Evolutionary conservation across 1,140 invertebrate genomes (phyloP).

Genomic region (Mizuhopecten yessoensis): DNA sequence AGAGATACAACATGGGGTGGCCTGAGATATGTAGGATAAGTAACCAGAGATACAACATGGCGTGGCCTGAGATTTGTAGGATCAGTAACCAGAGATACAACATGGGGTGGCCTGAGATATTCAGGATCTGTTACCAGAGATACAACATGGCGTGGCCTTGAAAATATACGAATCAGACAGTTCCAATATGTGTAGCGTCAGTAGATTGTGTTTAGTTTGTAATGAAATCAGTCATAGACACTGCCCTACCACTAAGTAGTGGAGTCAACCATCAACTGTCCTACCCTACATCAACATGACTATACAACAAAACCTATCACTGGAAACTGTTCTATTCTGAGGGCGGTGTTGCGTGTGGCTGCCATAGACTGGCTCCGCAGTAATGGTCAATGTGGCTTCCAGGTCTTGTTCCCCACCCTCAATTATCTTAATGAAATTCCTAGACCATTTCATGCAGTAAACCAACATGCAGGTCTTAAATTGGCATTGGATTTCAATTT

Average conservation of each 20-base stretch:
- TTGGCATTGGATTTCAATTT: not conserved
- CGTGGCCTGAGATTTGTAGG: too few relatives aligned
- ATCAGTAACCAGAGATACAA: too few relatives aligned
- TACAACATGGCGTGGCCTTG: too few relatives aligned
- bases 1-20: too few relatives aligned
- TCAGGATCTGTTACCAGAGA: too few relatives aligned
- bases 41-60: too few relatives aligned
- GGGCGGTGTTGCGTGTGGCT: not conserved
- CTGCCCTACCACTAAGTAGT: not conserved
- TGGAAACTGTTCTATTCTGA: not conserved
- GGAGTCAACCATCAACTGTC: not conserved
- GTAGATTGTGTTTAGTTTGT: not conserved
- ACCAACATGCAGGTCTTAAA: not conserved
- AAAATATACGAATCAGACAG: too few relatives aligned
- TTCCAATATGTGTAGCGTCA: too few relatives aligned
- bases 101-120: too few relatives aligned
- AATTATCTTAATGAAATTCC: conserved; percentile 24
- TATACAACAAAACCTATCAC: not conserved
- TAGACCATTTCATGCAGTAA: not conserved
- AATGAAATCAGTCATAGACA: not conserved
- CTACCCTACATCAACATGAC: not conserved
- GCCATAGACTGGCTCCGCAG: not conserved
- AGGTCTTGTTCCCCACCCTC: not conserved
- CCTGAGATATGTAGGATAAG: too few relatives aligned
- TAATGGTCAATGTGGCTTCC: not conserved